phyloP scores from a whole-genome alignment of 2,113 vertebrate genomes.

The Archocentrus centrarchus region DNA sequence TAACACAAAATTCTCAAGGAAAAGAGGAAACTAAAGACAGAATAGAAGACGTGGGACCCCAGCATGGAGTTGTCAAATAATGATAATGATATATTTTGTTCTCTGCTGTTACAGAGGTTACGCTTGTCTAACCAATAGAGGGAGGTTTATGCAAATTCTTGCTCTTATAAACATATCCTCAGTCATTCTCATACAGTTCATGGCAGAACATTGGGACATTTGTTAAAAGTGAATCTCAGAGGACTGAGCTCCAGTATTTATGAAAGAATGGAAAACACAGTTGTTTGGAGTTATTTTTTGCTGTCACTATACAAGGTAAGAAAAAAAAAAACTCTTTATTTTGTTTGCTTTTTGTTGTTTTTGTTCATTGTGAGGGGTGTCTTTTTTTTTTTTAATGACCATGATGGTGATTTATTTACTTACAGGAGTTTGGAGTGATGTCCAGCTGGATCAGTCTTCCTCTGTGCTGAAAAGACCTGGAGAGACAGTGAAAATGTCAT shows the following conservation, averaged over 20 bases:
- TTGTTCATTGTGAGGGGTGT: too few relatives aligned
- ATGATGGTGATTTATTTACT: neutral
- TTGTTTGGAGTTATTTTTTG: neutral
- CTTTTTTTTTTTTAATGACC: neutral
- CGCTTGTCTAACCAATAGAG: too few relatives aligned
- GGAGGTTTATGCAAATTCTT: neutral
- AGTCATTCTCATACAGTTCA: neutral
- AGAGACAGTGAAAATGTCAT: conserved; percentile 22
- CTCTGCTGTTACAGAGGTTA: too few relatives aligned
- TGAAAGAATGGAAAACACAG: neutral
- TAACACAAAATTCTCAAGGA: too few relatives aligned
- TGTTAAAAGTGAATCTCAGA: too few relatives aligned
- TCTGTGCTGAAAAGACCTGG: conserved; percentile 13
- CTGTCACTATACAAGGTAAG: neutral
- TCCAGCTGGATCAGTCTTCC: rapidly evolving
- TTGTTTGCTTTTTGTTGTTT: neutral
- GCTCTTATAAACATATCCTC: neutral
- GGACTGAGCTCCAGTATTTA: neutral
- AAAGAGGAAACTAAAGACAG: too few relatives aligned
- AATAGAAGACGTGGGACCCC: too few relatives aligned
- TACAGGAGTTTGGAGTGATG: conserved; percentile 17
- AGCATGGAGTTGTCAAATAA: too few relatives aligned
- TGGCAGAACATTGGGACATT: neutral
- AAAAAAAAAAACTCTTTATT: neutral
- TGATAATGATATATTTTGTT: too few relatives aligned